Percentiles rank a stretch among this genome's conserved stretches.
phyloP scores from a whole-genome alignment of 2,113 vertebrate genomes.

The Lasiurus borealis region DNA sequence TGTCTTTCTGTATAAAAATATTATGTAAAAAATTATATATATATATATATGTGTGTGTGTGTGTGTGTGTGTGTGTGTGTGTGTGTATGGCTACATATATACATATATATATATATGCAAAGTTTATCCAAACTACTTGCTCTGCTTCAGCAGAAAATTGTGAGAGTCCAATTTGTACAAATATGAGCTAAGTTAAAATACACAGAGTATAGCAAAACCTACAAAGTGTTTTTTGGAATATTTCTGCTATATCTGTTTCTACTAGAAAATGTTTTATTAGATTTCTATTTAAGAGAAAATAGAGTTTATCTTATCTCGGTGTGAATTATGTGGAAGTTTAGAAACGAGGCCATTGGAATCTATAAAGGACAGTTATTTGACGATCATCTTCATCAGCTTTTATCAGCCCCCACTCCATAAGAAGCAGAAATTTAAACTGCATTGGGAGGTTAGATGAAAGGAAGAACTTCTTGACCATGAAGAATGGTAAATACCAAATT shows the following conservation, averaged over 20 bases:
- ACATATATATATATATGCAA: not conserved
- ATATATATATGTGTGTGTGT: too few relatives aligned
- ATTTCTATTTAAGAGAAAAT: slow-evolving; percentile 39
- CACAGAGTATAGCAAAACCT: not conserved
- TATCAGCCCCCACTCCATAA: slow-evolving; percentile 1
- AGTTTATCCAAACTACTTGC: not conserved
- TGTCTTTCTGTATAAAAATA: not conserved
- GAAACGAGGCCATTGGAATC: not conserved
- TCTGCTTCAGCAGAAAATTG: not conserved
- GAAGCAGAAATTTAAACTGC: slow-evolving; percentile 32
- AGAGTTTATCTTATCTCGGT: not conserved
- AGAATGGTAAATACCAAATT: not conserved
- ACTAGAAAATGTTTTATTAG: slow-evolving; percentile 1
- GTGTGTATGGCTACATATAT: too few relatives aligned
- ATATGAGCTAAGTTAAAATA: not conserved
- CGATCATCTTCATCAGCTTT: not conserved
- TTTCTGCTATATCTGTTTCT: not conserved
- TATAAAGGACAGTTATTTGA: not conserved
- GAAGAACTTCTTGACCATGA: not conserved
- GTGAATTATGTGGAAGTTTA: slow-evolving; percentile 32
- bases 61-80: too few relatives aligned
- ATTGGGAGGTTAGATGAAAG: not conserved
- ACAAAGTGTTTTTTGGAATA: not conserved
- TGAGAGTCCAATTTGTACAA: not conserved
- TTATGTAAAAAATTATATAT: not conserved